These are phyloP conservation scores for Hiodon alosoides DNA, from an alignment of 2,113 vertebrate genomes.

Conservation along the genomic window DNA sequence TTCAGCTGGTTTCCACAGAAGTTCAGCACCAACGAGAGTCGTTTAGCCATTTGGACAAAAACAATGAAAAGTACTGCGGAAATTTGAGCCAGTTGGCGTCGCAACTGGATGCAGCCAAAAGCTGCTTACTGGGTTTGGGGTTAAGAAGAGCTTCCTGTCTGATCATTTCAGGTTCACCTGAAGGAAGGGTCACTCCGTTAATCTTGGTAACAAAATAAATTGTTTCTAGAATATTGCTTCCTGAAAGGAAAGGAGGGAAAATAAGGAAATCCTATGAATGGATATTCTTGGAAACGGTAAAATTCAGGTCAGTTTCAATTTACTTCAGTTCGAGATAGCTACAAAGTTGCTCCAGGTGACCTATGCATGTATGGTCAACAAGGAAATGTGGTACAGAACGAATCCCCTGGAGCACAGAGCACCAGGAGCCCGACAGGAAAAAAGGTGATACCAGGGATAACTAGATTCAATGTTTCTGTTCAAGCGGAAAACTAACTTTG, in stretches of 20 bases:
- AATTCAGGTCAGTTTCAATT: too few species aligned
- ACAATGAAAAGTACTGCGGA: neutral
- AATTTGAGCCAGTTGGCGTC: constrained; percentile 1
- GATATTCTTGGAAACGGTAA: too few species aligned
- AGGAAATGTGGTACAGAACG: too few species aligned
- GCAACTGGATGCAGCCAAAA: neutral
- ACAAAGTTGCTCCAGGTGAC: too few species aligned
- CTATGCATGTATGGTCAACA: too few species aligned
- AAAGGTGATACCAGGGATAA: too few species aligned
- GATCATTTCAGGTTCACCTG: neutral
- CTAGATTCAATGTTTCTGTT: too few species aligned
- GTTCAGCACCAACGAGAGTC: neutral
- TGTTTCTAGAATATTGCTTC: constrained; percentile 2
- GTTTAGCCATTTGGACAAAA: neutral
- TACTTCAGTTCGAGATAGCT: too few species aligned
- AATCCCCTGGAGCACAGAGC: too few species aligned
- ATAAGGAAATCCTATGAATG: neutral
- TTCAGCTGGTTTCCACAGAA: neutral
- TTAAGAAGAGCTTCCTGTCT: constrained; percentile 9
- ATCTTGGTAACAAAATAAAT: constrained; percentile 10
- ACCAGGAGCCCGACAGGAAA: too few species aligned
- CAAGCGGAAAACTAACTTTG: too few species aligned
- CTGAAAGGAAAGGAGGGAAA: neutral
- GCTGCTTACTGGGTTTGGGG: constrained; percentile 7
- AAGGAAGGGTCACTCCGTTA: neutral